phyloP scores from a whole-genome alignment of 2,113 vertebrate genomes.

The Neolamprologus cancellatus region DNA sequence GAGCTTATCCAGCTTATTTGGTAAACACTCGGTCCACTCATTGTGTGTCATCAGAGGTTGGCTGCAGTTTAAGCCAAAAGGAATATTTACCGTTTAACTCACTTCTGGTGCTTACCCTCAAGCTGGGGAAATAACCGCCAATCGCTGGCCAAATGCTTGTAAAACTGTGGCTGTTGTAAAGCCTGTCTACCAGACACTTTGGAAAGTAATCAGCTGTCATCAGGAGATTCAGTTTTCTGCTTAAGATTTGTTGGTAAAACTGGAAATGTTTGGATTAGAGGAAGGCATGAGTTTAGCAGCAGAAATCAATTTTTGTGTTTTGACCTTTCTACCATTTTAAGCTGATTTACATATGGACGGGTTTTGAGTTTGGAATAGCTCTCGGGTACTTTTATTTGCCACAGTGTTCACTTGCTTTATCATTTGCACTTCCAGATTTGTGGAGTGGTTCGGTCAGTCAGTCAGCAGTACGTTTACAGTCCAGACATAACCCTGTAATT shows the following conservation, averaged over 20 bases:
- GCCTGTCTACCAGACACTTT: conserved; percentile 6
- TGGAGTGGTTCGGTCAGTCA: background rate
- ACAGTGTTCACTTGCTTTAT: background rate
- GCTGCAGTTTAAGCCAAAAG: conserved; percentile 4
- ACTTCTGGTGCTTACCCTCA: background rate
- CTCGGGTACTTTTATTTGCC: background rate
- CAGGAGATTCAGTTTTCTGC: background rate
- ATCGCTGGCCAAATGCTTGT: conserved; percentile 18
- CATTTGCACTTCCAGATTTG: background rate
- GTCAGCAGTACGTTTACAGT: conserved; percentile 51
- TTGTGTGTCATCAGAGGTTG: conserved; percentile 28
- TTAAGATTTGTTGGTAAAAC: background rate
- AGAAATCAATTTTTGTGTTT: background rate
- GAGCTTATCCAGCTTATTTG: conserved; percentile 9
- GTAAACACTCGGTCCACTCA: conserved; percentile 39
- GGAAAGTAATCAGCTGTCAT: conserved; percentile 30
- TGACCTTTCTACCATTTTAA: background rate
- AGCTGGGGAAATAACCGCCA: background rate
- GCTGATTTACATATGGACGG: background rate
- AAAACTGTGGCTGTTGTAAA: conserved; percentile 27
- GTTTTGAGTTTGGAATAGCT: background rate
- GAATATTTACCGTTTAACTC: conserved; percentile 36
- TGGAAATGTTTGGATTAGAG: conserved; percentile 9
- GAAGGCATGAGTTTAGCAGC: background rate
- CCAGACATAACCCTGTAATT: conserved; percentile 29